Evolutionary conservation across 2,888 invertebrate species (phyloP).

Genomic region (Leistus spinibarbis): DNA sequence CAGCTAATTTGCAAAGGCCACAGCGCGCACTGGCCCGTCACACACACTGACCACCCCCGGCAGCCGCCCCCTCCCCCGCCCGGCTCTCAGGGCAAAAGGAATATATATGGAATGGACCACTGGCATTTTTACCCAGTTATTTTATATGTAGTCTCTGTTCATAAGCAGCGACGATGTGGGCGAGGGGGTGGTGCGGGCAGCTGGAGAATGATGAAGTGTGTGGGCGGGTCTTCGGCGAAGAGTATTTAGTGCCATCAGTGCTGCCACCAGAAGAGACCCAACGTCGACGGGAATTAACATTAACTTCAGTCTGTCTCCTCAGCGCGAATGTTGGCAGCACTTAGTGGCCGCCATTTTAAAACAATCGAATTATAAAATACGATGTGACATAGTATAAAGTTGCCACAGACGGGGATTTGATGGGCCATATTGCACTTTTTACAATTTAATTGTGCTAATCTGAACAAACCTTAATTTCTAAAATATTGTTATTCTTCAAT

Average conservation of each 20-base stretch:
- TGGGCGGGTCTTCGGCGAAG: background rate
- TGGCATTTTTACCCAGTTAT: background rate
- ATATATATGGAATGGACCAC: background rate
- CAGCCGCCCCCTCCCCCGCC: background rate
- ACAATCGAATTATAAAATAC: background rate
- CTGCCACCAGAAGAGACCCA: background rate
- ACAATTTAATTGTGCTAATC: too few species aligned
- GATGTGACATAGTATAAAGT: background rate
- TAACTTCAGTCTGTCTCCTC: background rate
- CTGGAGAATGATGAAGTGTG: background rate
- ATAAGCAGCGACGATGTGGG: too few species aligned
- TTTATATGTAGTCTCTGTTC: background rate
- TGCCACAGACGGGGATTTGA: background rate
- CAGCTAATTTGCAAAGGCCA: background rate
- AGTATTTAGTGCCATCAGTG: background rate
- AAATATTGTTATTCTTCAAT: too few species aligned
- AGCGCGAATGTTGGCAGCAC: background rate
- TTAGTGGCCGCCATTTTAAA: background rate
- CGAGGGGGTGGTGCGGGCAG: background rate
- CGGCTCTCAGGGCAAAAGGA: too few species aligned
- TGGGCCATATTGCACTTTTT: too few species aligned
- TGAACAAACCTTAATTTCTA: too few species aligned
- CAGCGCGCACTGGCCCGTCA: background rate
- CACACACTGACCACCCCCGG: background rate
- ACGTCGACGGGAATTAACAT: background rate